Base-by-base conservation (phyloP, 2,888 invertebrate genomes). In the Drosophila kambysellisi region DNA sequence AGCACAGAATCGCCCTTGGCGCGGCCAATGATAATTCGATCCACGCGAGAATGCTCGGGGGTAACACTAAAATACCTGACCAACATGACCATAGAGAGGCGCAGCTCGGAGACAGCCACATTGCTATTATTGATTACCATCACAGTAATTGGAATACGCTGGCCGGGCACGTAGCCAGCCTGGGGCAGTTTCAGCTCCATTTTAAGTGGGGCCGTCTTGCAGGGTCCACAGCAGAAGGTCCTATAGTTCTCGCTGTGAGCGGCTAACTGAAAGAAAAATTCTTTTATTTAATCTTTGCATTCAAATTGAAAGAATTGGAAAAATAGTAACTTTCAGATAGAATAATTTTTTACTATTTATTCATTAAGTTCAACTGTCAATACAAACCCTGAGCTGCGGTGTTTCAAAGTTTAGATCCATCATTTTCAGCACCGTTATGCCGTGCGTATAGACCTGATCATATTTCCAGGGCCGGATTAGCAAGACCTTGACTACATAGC, bases 401-500 rank as follows among this genome's bases (percentile, higher is more conserved):
- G 86, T 75, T 64, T 96, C 95, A 77, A 94, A 94, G 93, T 98
- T 98, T 67, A 98, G 94, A 93, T 98, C 97, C 82, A 97, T 94
- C 39, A 96, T 95, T 81, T 96, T 95, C 46, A 97, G 94, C 12
- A 98, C 96, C 20, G 96, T 97, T 86, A 98, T 97, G 2, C 96
- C 95, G 86, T 95, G 94, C 91, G 96, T 96, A 30, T 95, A 95
- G 70, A 96, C 96, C 84, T 96, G 96, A 92, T 98, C 96, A 91
- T 96, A 96, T 89, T 96, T 97, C 96, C 96, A 97, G 7, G 97
- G 97, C n/a, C 96, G 94, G 89, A 97, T 96, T 8, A 98, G 93
- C 0, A 95, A 95, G 3, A 96, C 96, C 91, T 96, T 96, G 4
- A 96, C 94, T 4, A 95, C 95, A 89, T 98, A 98, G 30, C 96